These are phyloP conservation scores for Lepilemur ruficaudatus DNA, from an alignment of 2,797 vertebrate genomes.

Conservation along the genomic window DNA sequence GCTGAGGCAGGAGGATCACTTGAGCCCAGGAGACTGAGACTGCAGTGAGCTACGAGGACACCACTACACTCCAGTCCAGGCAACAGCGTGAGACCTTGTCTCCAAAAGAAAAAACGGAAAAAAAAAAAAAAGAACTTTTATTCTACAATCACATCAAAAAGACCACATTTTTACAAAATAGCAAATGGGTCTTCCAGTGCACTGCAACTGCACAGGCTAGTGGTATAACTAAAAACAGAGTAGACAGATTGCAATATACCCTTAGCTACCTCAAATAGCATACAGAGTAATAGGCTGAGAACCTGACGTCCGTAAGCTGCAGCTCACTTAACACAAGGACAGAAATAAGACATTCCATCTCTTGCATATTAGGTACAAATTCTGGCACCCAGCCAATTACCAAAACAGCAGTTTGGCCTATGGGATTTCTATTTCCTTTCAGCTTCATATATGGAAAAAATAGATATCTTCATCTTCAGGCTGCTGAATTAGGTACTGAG, in stretches of 20 bases:
- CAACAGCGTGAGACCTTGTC: not conserved
- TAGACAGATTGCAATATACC: not conserved
- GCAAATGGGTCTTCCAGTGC: not conserved
- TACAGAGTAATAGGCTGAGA: not conserved
- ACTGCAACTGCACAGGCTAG: not conserved
- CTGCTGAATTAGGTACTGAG: slow-evolving; percentile 69
- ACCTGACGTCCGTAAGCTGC: not conserved
- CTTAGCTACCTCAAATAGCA: slow-evolving; percentile 40
- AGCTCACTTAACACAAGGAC: slow-evolving; percentile 71
- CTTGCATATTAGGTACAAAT: slow-evolving; percentile 6
- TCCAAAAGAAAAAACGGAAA: not conserved
- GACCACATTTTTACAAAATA: slow-evolving; percentile 32
- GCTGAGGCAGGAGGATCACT: not conserved
- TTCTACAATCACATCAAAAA: slow-evolving; percentile 32
- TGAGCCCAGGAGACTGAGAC: not conserved
- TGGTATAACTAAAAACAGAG: slow-evolving; percentile 4
- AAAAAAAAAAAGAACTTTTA: not conserved
- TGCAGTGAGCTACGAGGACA: not conserved
- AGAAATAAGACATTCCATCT: slow-evolving; percentile 37
- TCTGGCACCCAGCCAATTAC: slow-evolving; percentile 36
- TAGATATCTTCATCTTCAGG: slow-evolving; percentile 79
- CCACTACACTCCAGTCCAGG: not conserved
- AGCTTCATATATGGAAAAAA: slow-evolving; percentile 26
- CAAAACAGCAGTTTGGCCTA: not conserved
- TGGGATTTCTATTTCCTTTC: slow-evolving; percentile 12